Percentiles rank a stretch among this genome's conserved stretches.
phyloP scores from a whole-genome alignment of 2,797 vertebrate genomes.

The Mycteria americana region DNA sequence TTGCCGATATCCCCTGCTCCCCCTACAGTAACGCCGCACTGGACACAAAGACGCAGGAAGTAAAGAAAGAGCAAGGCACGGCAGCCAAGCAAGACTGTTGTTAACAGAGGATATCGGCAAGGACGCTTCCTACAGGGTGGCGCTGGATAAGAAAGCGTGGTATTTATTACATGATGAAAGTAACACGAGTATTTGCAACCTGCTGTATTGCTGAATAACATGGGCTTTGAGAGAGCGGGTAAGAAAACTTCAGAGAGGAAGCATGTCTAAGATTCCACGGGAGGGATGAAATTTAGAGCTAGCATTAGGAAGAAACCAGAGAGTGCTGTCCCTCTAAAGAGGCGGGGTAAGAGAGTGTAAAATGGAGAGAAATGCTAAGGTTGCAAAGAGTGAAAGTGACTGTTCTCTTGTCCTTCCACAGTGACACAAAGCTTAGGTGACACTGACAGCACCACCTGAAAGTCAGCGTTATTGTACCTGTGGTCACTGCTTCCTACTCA shows the following conservation, averaged over 20 bases:
- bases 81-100: neutral
- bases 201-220: neutral
- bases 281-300: neutral
- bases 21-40: rapidly evolving
- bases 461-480: neutral
- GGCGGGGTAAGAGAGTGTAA: neutral
- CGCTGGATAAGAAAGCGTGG: rapidly evolving
- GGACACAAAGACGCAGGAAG: neutral
- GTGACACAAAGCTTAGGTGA: neutral
- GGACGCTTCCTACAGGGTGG: neutral
- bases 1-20: neutral
- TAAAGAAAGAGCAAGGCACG: neutral
- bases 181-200: neutral
- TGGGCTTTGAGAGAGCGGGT: neutral
- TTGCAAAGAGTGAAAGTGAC: neutral
- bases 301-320: neutral
- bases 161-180: neutral
- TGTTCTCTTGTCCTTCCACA: neutral
- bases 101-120: neutral
- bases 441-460: neutral
- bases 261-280: neutral
- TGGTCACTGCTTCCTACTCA: neutral
- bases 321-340: neutral
- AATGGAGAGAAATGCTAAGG: neutral
- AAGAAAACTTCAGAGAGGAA: neutral